phyloP scores from a whole-genome alignment of 2,888 invertebrate genomes.

The Panzeria rudis region DNA sequence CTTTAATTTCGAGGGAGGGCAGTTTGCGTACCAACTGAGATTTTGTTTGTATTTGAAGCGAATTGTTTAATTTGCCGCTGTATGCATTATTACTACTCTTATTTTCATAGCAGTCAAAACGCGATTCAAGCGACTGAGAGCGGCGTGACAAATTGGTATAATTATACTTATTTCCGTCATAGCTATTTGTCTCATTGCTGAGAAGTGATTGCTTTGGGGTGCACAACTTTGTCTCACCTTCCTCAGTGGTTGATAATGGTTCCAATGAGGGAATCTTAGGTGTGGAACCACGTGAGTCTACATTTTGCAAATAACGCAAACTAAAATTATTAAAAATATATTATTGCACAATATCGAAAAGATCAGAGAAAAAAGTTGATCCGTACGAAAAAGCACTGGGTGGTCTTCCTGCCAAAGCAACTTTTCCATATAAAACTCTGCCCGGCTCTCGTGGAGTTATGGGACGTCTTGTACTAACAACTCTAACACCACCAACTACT shows the following conservation, averaged over 20 bases:
- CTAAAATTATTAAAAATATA: slow-evolving; percentile 82
- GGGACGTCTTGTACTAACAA: slow-evolving; percentile 91
- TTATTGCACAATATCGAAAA: background rate
- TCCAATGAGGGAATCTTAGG: slow-evolving; percentile 82
- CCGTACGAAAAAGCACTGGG: slow-evolving; percentile 90
- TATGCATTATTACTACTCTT: slow-evolving; percentile 28
- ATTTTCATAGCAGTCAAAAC: slow-evolving; percentile 70
- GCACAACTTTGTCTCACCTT: slow-evolving; percentile 23
- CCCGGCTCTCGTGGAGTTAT: slow-evolving; percentile 93
- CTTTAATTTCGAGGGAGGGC: slow-evolving; percentile 73
- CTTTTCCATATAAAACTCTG: slow-evolving; percentile 89
- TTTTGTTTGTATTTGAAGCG: slow-evolving; percentile 57
- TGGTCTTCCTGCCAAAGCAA: slow-evolving; percentile 86
- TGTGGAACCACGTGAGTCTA: slow-evolving; percentile 79
- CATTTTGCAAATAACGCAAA: slow-evolving; percentile 87
- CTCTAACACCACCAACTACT: slow-evolving; percentile 80
- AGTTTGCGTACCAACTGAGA: slow-evolving; percentile 71
- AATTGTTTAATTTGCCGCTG: slow-evolving; percentile 42
- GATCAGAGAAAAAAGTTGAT: background rate
- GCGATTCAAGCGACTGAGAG: slow-evolving; percentile 75
- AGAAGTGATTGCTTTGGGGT: slow-evolving; percentile 21
- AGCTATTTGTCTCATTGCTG: slow-evolving; percentile 10
- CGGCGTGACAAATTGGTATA: slow-evolving; percentile 61
- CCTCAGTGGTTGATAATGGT: slow-evolving; percentile 76
- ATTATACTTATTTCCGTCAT: background rate